Base-by-base conservation (phyloP, 2,113 vertebrate genomes). In the Sebastes fasciatus region DNA sequence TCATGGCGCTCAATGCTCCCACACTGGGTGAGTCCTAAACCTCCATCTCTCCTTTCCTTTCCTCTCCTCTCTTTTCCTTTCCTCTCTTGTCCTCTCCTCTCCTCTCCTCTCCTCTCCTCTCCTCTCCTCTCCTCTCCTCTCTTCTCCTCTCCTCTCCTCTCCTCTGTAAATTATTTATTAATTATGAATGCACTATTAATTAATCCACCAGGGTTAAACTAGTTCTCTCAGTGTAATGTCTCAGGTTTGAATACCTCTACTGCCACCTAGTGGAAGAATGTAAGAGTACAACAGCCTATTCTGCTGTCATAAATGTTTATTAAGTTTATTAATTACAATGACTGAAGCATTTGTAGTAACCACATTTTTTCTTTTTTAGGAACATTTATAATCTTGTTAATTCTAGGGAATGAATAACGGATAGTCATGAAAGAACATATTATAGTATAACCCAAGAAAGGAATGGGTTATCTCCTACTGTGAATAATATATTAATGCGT, bases 1-100 rank as follows among this genome's bases (percentile, higher is more conserved):
- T 97, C 85, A 98, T 98, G 97, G 97, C 98, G 0, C 93, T 99
- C 48, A 94, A 83, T 57, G 83, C 93, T 0, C 8, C 83, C 0
- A 85, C 94, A 0, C 21, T 91, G 68, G 95, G 95, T 95, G 73
- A 95, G 94, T 90, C 46, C 16, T 51, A 5, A 21, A 40, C 46
- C 71, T 48, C 63, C 19, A 1, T 23, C 54, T 74, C 26, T 13
- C 34, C 42, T 34, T 17, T 21, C 7, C 46, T 49, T 6, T 62
- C 4, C 26, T 43, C 40, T 62, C 34, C 1, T 2, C 23, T 19
- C 42, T 40, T 57, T 13, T 6, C 3, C 4, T 5, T 40, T 26
- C 12, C 11, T 51, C n/a, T 52, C 5, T 9, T 11, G 42, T n/a
- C 10, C 6, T 3, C 10, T 57, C 54, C 10, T 19, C 54, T 57